Base-by-base conservation (phyloP, 1,140 invertebrate species). In the Drosophila nebulosa region DNA sequence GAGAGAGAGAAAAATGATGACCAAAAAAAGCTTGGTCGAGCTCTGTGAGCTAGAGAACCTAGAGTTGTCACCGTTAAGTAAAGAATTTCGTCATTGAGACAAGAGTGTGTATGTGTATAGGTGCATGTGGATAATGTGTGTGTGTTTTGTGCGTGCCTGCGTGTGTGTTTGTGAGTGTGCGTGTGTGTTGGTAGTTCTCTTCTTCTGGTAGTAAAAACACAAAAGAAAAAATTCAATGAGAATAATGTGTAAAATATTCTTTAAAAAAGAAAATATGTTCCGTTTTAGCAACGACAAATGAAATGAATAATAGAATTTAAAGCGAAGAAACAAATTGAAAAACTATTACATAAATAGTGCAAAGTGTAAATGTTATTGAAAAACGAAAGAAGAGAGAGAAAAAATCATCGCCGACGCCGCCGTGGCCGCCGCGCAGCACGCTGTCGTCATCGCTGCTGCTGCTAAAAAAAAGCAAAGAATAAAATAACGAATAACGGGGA, bases 1-100 rank as follows among this genome's bases (percentile, higher is more conserved):
- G 39, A 46, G 39, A 46, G 39, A 86, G 67, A 66, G 74, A 70
- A 69, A 78, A 86, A 78, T 74, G 65, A 69, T 86, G 67, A 74
- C 69, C 65, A 64, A 84, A 73, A 56, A 63, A 69, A 53, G 62
- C 61, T 64, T 64, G 77, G 58, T 68, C 64, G 80, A 80, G 80
- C 80, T 78, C 75, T 69, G 69, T 65, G 80, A 75, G 78, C 81
- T 85, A 80, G 81, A 75, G 60, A 78, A 78, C 78, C 81, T 85
- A 85, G 81, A 85, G 81, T 85, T 85, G 81, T 85, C 81, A 85
- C 78, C 83, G 74, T 42, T 77, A 9, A 80, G 71, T 79, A 59
- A 90, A 67, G 75, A 90, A 84, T 90, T 90, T 90, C 89, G 89
- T 90, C 88, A 90, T 90, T 90, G 89, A 88, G 78, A 51, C 55